Evolutionary conservation across 1,140 invertebrate species (phyloP), one percentile per base, ranked within the genome.

Genomic region (Bombus affinis): DNA sequence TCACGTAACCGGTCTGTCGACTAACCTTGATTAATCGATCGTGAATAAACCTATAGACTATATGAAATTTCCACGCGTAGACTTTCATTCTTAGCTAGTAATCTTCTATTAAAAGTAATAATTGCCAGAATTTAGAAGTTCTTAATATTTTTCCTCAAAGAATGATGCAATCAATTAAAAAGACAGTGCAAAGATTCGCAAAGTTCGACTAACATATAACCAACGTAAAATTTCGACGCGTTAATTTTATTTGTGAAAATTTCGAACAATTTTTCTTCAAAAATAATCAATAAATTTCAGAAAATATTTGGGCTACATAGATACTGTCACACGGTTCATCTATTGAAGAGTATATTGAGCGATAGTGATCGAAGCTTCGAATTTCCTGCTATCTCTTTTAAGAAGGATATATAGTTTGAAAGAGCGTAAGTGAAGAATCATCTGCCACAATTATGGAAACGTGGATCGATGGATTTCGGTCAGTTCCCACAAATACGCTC

Each of bases 401-500:
- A 53, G 18, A 53, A 53, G 47, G 8, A 18, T 53, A 53, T 53
- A 53, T 53, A 53, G 18, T 53, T 53, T 53, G 18, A 53, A 53
- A 22, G 47, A 22, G 18, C 1, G 47, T 22, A 53, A 53, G 1
- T 71, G 8, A 12, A 44, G 15, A 32, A 44, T 28, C n/a, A 3
- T 18, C 0, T 0, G 28, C 5, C 10, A 32, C 37, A 28, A 68
- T 76, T n/a, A 53, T 76, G 74, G 32, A 15, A 57, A 76, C 35
- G 25, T 18, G 10, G 32, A 35, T n/a, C 32, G 22, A 37, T 35
- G 73, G 68, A 83, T 83, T 70, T 77, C 59, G n/a, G 18, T 1
- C 70, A 3, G 10, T 37, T 12, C 13, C n/a, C 8, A 12, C 70
- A 86, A 75, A 86, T 66, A 86, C 47, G 47, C 39, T 18, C 22